phyloP scores from a whole-genome alignment of 1,140 invertebrate genomes.

The Aradophagus sp. region DNA sequence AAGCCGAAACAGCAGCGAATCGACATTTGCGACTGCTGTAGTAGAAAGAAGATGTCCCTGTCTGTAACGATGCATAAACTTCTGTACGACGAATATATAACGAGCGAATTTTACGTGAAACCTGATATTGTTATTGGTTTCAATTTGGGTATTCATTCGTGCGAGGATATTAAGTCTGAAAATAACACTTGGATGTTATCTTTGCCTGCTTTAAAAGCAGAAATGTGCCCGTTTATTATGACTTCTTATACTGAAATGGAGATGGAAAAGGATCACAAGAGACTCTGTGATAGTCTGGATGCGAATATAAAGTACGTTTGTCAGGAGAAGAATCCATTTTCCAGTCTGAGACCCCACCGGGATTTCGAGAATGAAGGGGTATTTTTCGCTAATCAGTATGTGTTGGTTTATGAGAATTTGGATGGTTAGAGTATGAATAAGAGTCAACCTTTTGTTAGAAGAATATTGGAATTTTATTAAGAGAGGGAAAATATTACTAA shows the following conservation, averaged over 20 bases:
- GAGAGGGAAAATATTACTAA: too few relatives aligned
- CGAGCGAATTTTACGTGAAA: slow-evolving; percentile 39
- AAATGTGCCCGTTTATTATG: slow-evolving; percentile 63
- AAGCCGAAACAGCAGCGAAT: slow-evolving; percentile 14
- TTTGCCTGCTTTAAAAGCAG: slow-evolving; percentile 49
- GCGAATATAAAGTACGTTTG: slow-evolving; percentile 41
- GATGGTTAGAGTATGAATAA: slow-evolving; percentile 27
- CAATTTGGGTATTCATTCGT: slow-evolving; percentile 65
- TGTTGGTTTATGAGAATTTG: slow-evolving; percentile 63
- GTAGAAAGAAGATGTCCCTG: slow-evolving; percentile 36
- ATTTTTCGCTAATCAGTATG: slow-evolving; percentile 66
- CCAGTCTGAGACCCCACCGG: slow-evolving; percentile 64
- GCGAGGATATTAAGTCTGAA: slow-evolving; percentile 45
- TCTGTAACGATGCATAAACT: slow-evolving; percentile 31
- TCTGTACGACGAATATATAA: slow-evolving; percentile 59
- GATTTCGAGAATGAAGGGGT: slow-evolving; percentile 62
- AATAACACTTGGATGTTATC: slow-evolving; percentile 61
- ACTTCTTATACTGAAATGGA: slow-evolving; percentile 63
- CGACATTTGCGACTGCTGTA: slow-evolving; percentile 58
- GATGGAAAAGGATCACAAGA: slow-evolving; percentile 59
- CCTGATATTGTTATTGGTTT: slow-evolving; percentile 65
- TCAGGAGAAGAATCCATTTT: slow-evolving; percentile 62
- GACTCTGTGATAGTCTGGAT: slow-evolving; percentile 55
- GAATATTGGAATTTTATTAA: too few relatives aligned
- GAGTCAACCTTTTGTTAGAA: too few relatives aligned